Conservation (phyloP, 2,888 invertebrate species). For the Helleia helle region DNA sequence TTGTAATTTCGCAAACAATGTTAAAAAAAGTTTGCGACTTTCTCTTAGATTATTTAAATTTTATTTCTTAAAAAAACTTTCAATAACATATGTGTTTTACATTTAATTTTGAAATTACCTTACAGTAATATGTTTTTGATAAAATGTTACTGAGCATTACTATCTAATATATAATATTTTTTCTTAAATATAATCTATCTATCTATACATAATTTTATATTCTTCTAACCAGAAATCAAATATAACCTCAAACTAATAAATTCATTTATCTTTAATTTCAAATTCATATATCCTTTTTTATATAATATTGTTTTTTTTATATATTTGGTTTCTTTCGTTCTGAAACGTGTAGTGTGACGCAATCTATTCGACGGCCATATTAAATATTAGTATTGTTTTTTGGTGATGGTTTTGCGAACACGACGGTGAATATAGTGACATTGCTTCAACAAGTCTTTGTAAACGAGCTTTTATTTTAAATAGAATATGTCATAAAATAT, state of each 20-base stretch:
- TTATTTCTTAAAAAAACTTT: no score
- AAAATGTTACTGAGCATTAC: not conserved
- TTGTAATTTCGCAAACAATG: no score
- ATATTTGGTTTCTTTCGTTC: slow-evolving; percentile 14
- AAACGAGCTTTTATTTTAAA: slow-evolving; percentile 9
- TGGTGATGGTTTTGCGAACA: slow-evolving; percentile 14
- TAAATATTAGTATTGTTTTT: slow-evolving; percentile 14
- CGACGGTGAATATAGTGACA: slow-evolving; percentile 18
- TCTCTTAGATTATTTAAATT: no score
- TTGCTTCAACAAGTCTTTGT: not conserved
- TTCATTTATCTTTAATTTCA: no score
- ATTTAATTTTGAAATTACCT: not conserved
- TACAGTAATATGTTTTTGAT: not conserved
- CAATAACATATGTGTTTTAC: no score
- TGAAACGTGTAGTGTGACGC: slow-evolving; percentile 4
- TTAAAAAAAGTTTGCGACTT: no score
- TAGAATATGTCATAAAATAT: no score
- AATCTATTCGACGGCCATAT: slow-evolving; percentile 10
- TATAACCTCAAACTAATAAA: no score
- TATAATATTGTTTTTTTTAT: no score
- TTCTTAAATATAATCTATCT: not conserved
- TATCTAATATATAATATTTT: not conserved
- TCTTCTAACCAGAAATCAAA: not conserved
- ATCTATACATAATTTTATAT: not conserved
- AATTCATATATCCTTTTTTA: no score